These are phyloP conservation scores for Rhinogobio ventralis DNA, from an alignment of 2,797 vertebrate genomes.

Conservation along the genomic window DNA sequence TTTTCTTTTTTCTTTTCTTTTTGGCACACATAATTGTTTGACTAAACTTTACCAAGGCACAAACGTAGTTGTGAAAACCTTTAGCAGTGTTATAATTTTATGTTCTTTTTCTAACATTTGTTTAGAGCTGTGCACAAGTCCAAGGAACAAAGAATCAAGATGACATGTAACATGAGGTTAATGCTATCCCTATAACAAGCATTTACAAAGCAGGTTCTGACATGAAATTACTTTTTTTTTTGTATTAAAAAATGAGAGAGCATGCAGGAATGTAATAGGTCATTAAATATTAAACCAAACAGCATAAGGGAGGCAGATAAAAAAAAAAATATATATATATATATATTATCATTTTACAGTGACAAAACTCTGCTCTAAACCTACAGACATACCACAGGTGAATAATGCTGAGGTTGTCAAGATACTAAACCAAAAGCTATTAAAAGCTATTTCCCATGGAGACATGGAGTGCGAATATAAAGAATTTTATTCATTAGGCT, in stretches of 20 bases:
- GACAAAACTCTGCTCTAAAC: neutral
- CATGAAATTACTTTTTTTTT: neutral
- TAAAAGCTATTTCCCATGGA: conserved; percentile 22
- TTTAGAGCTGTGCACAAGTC: neutral
- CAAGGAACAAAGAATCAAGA: neutral
- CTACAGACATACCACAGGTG: conserved; percentile 3
- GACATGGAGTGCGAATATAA: conserved; percentile 55
- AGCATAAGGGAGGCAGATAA: neutral
- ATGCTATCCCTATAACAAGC: neutral
- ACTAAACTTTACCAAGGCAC: neutral
- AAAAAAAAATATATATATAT: too few species aligned
- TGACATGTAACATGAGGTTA: neutral
- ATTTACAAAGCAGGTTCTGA: conserved; percentile 20
- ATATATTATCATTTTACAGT: neutral
- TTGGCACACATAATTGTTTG: neutral
- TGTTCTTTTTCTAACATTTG: neutral
- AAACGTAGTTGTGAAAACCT: neutral
- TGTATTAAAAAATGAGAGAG: neutral
- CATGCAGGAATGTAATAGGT: neutral
- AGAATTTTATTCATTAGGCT: conserved; percentile 68
- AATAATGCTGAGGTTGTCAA: neutral
- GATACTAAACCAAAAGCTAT: conserved; percentile 1
- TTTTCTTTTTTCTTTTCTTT: too few species aligned
- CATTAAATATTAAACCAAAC: neutral
- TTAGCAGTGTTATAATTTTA: neutral